phyloP scores from a whole-genome alignment of 2,888 invertebrate species.

The Ormyrus pomaceus region DNA sequence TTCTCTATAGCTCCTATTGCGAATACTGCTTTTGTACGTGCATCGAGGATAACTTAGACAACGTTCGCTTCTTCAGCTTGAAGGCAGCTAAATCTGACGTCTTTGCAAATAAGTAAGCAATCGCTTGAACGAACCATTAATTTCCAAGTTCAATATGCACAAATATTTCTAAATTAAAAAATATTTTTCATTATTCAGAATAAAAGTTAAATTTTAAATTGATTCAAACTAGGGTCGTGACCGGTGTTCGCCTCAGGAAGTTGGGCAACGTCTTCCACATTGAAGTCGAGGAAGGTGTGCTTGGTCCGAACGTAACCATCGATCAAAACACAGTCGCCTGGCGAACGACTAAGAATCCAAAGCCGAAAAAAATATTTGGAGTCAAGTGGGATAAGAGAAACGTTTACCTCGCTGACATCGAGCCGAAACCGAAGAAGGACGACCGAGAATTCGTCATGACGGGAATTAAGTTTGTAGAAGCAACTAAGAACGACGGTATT shows the following conservation, averaged over 20 bases:
- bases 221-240: conserved; percentile 11
- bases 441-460: background rate
- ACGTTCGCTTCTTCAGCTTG: conserved; percentile 8
- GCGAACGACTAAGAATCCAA: background rate
- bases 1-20: background rate
- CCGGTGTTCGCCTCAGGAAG: background rate
- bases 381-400: background rate
- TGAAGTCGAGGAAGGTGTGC: conserved; percentile 14
- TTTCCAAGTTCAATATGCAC: background rate
- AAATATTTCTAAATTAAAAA: background rate
- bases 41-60: background rate
- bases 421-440: background rate
- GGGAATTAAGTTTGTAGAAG: conserved; percentile 10
- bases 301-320: conserved; percentile 2
- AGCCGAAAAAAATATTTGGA: no score
- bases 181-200: background rate
- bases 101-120: conserved; percentile 49
- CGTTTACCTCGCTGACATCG: conserved; percentile 3
- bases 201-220: no score
- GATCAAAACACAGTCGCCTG: background rate
- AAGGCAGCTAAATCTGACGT: background rate
- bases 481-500: background rate
- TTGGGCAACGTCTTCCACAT: conserved; percentile 7
- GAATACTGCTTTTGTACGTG: conserved; percentile 16
- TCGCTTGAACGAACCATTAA: conserved; percentile 62